Percentiles rank a stretch among this genome's conserved stretches.
phyloP scores from a whole-genome alignment of 2,797 vertebrate genomes.

The Ctenopoma kingsleyae region DNA sequence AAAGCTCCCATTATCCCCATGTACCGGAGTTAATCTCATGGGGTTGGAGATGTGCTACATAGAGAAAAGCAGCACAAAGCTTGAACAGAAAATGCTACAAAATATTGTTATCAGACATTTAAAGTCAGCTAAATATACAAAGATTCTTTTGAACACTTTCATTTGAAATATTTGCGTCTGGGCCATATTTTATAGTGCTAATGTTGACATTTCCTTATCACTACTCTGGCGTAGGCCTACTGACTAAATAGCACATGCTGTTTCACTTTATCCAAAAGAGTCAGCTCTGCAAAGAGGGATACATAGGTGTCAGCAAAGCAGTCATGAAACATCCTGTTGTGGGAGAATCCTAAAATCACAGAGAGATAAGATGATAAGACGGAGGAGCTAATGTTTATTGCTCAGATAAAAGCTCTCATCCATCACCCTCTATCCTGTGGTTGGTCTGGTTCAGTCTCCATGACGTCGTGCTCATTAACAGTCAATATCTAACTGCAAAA shows the following conservation, averaged over 20 bases:
- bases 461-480: slow-evolving; percentile 29
- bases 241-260: slow-evolving; percentile 14
- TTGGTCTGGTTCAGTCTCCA: slow-evolving; percentile 38
- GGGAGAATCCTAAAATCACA: slow-evolving; percentile 66
- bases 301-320: slow-evolving; percentile 61
- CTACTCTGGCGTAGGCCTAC: neutral
- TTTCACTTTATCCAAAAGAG: slow-evolving; percentile 6
- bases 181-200: neutral
- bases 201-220: slow-evolving; percentile 8
- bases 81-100: neutral
- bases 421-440: slow-evolving; percentile 62
- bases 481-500: slow-evolving; percentile 36
- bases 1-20: slow-evolving; percentile 81
- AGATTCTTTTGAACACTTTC: slow-evolving; percentile 1
- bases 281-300: slow-evolving; percentile 44
- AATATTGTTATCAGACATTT: neutral
- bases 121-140: neutral
- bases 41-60: slow-evolving; percentile 42
- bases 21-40: slow-evolving; percentile 68
- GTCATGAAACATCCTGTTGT: slow-evolving; percentile 55
- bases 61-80: slow-evolving; percentile 36
- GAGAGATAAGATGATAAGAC: slow-evolving; percentile 83
- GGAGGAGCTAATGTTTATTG: slow-evolving; percentile 78
- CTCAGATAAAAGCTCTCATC: slow-evolving; percentile 78
- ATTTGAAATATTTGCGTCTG: neutral